These are phyloP conservation scores for Cairina moschata DNA, from an alignment of 2,113 vertebrate species.

Conservation along the genomic window DNA sequence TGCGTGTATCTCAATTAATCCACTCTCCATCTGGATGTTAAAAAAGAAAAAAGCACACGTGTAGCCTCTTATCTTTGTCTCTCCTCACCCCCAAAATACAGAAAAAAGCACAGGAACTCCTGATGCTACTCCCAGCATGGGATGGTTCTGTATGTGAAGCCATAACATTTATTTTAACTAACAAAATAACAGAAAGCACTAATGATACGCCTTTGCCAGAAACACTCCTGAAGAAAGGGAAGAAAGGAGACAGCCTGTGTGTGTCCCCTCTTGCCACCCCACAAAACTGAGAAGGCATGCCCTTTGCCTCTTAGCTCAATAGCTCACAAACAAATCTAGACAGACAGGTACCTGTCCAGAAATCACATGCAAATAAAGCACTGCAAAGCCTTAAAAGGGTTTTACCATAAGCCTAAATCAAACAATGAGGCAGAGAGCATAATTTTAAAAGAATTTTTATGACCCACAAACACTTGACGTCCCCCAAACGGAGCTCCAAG, in stretches of 20 bases:
- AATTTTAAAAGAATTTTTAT: not conserved
- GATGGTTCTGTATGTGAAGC: not conserved
- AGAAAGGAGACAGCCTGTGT: not conserved
- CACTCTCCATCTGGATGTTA: not conserved
- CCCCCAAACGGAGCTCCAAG: not conserved
- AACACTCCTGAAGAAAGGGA: not conserved
- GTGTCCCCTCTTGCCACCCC: not conserved
- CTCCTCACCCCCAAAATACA: not conserved
- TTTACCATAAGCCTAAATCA: not conserved
- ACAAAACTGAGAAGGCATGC: not conserved
- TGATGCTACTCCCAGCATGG: not conserved
- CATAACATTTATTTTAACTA: not conserved
- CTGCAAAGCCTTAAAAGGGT: not conserved
- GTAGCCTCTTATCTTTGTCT: too few species aligned
- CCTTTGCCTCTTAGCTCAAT: not conserved
- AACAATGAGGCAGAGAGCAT: not conserved
- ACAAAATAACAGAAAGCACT: not conserved
- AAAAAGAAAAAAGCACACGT: too few species aligned
- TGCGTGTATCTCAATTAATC: not conserved
- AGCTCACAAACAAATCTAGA: not conserved
- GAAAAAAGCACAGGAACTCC: not conserved
- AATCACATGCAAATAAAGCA: not conserved
- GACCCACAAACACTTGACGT: not conserved
- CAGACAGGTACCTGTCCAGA: not conserved
- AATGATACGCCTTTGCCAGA: fast-evolving